Percentiles rank a stretch among this genome's conserved stretches.
Evolutionary conservation across 2,888 invertebrate genomes (phyloP).

Genomic region (Strigamia crassipes): DNA sequence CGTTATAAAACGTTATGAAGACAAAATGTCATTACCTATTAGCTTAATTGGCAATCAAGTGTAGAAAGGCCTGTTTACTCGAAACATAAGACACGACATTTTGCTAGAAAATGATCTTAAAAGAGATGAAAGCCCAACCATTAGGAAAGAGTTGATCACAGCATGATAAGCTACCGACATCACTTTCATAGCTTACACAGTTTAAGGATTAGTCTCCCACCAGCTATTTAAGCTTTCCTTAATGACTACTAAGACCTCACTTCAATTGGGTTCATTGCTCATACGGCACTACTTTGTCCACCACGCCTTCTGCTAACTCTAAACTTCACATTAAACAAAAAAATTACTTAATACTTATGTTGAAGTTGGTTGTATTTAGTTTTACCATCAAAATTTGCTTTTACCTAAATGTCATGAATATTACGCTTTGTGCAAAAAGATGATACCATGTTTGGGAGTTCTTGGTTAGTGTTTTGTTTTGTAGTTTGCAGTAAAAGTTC

Average conservation of each 20-base stretch:
- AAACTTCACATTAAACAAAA: neutral
- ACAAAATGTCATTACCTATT: constrained; percentile 23
- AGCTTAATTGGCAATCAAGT: constrained; percentile 33
- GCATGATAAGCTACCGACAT: constrained; percentile 24
- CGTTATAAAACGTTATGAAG: neutral
- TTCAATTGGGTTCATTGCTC: constrained; percentile 38
- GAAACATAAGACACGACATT: constrained; percentile 38
- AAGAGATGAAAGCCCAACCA: constrained; percentile 38
- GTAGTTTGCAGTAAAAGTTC: too few relatives aligned
- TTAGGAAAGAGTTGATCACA: constrained; percentile 36
- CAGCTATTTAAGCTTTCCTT: constrained; percentile 38
- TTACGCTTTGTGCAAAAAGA: too few relatives aligned
- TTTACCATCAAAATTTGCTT: too few relatives aligned
- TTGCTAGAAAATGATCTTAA: constrained; percentile 32
- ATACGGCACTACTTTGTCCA: constrained; percentile 24
- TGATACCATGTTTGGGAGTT: too few relatives aligned
- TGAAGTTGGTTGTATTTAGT: too few relatives aligned
- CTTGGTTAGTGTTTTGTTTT: too few relatives aligned
- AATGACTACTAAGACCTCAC: constrained; percentile 37
- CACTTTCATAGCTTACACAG: constrained; percentile 32
- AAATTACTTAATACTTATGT: neutral
- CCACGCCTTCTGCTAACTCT: neutral
- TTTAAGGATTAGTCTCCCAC: constrained; percentile 40
- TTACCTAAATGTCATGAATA: too few relatives aligned
- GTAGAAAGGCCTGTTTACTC: constrained; percentile 2